phyloP scores from a whole-genome alignment of 2,797 vertebrate genomes.

The Melanotaenia pygmaea region DNA sequence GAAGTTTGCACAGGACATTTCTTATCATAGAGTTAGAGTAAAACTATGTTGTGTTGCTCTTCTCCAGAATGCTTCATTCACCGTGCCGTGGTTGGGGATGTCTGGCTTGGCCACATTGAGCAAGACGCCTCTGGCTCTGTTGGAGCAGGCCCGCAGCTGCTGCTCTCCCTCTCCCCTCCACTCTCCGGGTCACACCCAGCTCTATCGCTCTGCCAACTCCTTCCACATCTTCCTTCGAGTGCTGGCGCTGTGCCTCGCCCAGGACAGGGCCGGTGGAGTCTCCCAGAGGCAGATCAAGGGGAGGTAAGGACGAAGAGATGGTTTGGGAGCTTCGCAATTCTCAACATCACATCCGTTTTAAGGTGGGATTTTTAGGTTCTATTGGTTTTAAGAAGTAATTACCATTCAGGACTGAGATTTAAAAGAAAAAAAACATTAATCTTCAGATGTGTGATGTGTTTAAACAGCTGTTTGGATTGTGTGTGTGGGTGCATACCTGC shows the following conservation, averaged over 20 bases:
- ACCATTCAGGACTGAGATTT: constrained; percentile 41
- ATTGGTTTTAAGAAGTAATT: constrained; percentile 40
- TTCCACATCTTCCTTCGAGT: constrained; percentile 94
- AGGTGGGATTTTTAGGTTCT: constrained; percentile 2
- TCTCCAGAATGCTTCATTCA: constrained; percentile 88
- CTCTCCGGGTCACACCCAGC: constrained; percentile 79
- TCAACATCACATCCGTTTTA: constrained; percentile 8
- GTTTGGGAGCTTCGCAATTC: constrained; percentile 38
- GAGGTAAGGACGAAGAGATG: constrained; percentile 82
- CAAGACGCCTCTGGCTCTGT: constrained; percentile 88
- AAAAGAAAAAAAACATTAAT: constrained; percentile 41
- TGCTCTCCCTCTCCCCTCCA: constrained; percentile 76
- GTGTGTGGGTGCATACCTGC: constrained; percentile 40
- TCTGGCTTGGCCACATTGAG: constrained; percentile 85
- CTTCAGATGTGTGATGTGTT: constrained; percentile 50
- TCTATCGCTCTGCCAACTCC: constrained; percentile 91
- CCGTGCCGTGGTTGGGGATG: constrained; percentile 92
- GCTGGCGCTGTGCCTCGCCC: constrained; percentile 88
- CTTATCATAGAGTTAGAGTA: background rate
- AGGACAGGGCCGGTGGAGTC: constrained; percentile 84
- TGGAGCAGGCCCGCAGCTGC: constrained; percentile 88
- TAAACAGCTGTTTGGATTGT: constrained; percentile 53
- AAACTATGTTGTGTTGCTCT: constrained; percentile 22
- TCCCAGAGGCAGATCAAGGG: constrained; percentile 98
- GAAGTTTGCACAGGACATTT: background rate